Base-by-base conservation (phyloP, 2,113 vertebrate species). In the Prunella fulvescens region DNA sequence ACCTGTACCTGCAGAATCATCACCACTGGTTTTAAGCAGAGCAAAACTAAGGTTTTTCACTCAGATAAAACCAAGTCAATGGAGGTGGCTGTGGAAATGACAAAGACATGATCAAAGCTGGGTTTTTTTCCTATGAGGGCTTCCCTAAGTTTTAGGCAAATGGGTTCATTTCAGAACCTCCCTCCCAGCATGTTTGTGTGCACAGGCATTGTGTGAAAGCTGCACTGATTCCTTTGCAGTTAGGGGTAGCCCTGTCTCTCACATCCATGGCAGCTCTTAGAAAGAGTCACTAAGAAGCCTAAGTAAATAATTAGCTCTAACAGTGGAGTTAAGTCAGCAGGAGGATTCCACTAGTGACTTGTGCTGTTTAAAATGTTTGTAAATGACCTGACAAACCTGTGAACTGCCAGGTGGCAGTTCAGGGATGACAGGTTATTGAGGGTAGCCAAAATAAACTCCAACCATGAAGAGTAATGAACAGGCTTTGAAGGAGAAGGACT, bases 171-270 rank as follows among this genome's bases (percentile, higher is more conserved):
- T 66, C 50, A 72, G 71, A 81, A n/a, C 6, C 19, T 19, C 19
- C 10, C 6, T 45, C 13, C 57, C n/a, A 79, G 40, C 25, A 57
- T 0, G 1, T 5, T 25, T 1, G 10, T 0, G 0, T 20, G 29
- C 19, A 42, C 2, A 66, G 0, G 8, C 12, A n/a, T 42, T 24
- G 35, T 0, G 3, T 39, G 67, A 67, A 78, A 90, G 53, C 48
- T 19, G n/a, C 12, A 61, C 12, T 29, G 33, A 73, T 39, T 73
- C n/a, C 23, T 58, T 61, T 2, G 3, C 42, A 53, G 19, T 28
- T 44, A 51, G 19, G 35, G 53, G 22, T 23, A 60, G 37, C 20
- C 45, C 50, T 40, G 28, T n/a, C 53, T 83, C 50, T 67, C 31
- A 65, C 9, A 77, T 13, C 8, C 70, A 42, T 0, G 3, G 58